Evolutionary conservation across 2,113 vertebrate genomes (phyloP), one percentile per base, ranked within the genome.

Genomic region (Paracanthobrama guichenoti): DNA sequence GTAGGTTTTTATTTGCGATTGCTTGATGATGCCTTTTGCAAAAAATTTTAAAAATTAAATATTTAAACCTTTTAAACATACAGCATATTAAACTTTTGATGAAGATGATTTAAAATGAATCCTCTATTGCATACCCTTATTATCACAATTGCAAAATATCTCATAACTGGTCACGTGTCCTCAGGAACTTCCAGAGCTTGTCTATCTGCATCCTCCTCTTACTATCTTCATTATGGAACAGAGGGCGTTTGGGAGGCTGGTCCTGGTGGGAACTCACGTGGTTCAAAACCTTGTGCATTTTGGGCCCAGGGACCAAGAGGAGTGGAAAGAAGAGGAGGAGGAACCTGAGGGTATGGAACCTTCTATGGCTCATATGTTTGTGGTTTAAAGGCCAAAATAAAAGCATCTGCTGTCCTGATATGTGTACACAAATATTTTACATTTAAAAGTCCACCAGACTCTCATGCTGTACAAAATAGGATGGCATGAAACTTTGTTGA

Each of bases 141-240:
- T 69, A 42, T 42, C 67, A 71, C 42, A 46, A 48, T n/a, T 14
- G 12, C 42, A 48, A 24, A n/a, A 24, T 24, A 10, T 42, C 76
- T 79, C 76, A 46, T 79, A 16, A 46, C 8, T n/a, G 44, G 3
- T n/a, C 10, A 8, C 71, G 0, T 77, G 67, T 67, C 78, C 26
- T 60, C 88, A 99, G 98, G 95, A 97, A 62, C 94, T 99, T 76
- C 97, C 96, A 0, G 97, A 98, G 85, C 95, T 96, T 82, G 93
- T 95, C 1, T 96, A 98, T 86, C 92, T 99, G 67, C 97, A 98
- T 89, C 98, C 97, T 83, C 98, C 97, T 1, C 95, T 99, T 83
- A 98, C 95, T 11, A 88, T 99, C 87, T 96, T 97, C 0, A 96
- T 99, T 81, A 93, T 97, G 73, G 97, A 99, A 86, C 94, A 94